Evolutionary conservation across 2,888 invertebrate genomes (phyloP), one percentile per base, ranked within the genome.

Genomic region (Drosophila nigricruria): DNA sequence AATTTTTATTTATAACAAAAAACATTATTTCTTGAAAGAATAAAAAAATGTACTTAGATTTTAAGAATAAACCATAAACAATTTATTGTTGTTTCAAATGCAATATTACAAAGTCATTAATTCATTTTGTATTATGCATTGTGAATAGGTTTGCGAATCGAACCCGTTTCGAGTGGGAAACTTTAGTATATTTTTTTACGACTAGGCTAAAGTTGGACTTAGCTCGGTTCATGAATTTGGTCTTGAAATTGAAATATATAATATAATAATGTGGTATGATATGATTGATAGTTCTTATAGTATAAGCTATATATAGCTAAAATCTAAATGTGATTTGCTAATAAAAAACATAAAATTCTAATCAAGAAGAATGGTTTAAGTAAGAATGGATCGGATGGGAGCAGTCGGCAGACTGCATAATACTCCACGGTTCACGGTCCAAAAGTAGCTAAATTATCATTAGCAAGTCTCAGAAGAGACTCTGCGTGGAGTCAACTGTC

Each of bases 51-150:
- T 18, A 49, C 49, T 18, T 27, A 27, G 47, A 27, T 25, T 9
- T 45, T 14, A 3, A 8, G 12, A 12, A 20, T 30, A 18, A 27
- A 30, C 12, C 3, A 30, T 30, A n/a, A 16, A 25, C 0, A 16
- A 27, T 20, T 20, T 18, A 3, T 18, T 27, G 2, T 47, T 47
- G 3, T 30, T 3, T 30, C 5, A 18, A 27, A 18, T 47, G 27
- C n/a, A 49, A 12, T 30, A 12, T 49, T 30, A n/a, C 10, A n/a
- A 47, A 47, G 47, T 47, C 47, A 30, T 49, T 49, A 49, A 49
- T 49, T 49, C 10, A 18, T 49, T 49, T 49, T 18, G 47, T 27
- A 27, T 27, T 27, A n/a, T n/a, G 25, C 25, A 45, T 25, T 27
- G 25, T n/a, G 25, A 45, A 45, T 45, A n/a, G 27, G n/a, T 10